Conservation (phyloP, 2,888 invertebrate species). For the Orchestes rusci region DNA sequence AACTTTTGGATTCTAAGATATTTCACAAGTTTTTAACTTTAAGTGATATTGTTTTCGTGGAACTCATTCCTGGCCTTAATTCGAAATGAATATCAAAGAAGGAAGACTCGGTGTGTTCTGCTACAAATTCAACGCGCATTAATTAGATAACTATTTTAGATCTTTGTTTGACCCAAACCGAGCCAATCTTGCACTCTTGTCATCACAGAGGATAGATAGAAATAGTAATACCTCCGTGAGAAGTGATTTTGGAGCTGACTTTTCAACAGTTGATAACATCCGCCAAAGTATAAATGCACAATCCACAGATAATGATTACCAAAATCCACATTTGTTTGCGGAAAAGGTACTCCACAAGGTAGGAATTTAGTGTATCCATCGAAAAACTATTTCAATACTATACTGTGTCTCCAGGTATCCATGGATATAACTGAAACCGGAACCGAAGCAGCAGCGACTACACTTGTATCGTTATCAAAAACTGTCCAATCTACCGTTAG, state of each 20-base stretch:
- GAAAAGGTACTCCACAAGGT: constrained; percentile 61
- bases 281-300: constrained; percentile 35
- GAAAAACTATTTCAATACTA: background rate
- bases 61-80: too few species aligned
- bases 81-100: too few species aligned
- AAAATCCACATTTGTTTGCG: constrained; percentile 56
- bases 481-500: constrained; percentile 49
- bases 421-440: constrained; percentile 40
- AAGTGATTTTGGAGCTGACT: background rate
- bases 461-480: constrained; percentile 51
- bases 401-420: constrained; percentile 18
- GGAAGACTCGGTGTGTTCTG: too few species aligned
- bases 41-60: too few species aligned
- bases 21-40: too few species aligned
- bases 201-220: constrained; percentile 39
- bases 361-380: too few species aligned
- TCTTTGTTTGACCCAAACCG: constrained; percentile 54
- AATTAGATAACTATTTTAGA: too few species aligned
- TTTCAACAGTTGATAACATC: constrained; percentile 33
- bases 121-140: too few species aligned
- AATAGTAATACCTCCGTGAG: background rate
- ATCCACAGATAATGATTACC: constrained; percentile 45
- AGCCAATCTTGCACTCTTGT: constrained; percentile 64
- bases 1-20: too few species aligned
- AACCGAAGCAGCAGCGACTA: constrained; percentile 64